Conservation (phyloP, 2,888 invertebrate species). For the Perdita meconis region DNA sequence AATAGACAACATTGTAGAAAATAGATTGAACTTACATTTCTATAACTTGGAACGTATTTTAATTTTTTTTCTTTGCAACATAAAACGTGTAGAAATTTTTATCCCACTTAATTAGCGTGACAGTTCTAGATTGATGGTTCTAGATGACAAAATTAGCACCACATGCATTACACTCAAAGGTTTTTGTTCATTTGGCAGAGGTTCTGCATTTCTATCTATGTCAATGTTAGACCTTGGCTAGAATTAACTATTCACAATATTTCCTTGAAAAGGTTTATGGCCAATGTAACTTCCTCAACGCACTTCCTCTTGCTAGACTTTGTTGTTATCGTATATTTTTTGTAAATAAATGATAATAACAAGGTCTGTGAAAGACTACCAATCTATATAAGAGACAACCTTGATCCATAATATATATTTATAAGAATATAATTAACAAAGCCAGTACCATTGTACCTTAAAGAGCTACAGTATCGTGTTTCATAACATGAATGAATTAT, state of each 20-base stretch:
- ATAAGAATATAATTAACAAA: conserved; percentile 17
- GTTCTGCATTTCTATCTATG: conserved; percentile 70
- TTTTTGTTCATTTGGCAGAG: conserved; percentile 77
- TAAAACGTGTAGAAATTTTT: background rate
- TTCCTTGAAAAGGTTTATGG: conserved; percentile 67
- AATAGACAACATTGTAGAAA: background rate
- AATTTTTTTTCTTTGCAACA: background rate
- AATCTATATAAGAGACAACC: conserved; percentile 1
- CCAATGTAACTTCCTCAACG: conserved; percentile 31
- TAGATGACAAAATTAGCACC: conserved; percentile 74
- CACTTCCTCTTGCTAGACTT: conserved; percentile 17
- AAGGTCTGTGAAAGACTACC: background rate
- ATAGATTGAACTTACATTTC: background rate
- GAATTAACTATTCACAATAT: conserved; percentile 60
- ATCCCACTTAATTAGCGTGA: conserved; percentile 39
- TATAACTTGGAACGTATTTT: too few species aligned
- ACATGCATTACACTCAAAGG: conserved; percentile 61
- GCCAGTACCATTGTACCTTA: background rate
- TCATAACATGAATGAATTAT: background rate
- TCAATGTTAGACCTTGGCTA: conserved; percentile 78
- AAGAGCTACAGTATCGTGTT: background rate
- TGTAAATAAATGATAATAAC: background rate
- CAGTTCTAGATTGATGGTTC: conserved; percentile 59
- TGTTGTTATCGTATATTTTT: background rate
- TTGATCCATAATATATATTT: conserved; percentile 3